phyloP scores from a whole-genome alignment of 2,797 vertebrate species.

The Myiothlypis chrysogaster region DNA sequence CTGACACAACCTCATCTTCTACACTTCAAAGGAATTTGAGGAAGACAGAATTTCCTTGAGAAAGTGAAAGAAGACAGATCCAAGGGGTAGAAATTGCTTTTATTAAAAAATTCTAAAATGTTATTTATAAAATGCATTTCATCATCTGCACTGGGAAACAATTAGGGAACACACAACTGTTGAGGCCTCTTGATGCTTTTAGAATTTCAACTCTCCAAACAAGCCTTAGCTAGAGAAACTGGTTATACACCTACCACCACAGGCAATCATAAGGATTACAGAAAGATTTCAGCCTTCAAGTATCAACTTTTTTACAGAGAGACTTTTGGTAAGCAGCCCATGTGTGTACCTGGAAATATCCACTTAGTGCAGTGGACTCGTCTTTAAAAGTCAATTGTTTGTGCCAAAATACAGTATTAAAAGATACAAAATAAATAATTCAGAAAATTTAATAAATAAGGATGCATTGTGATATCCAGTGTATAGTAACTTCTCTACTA shows the following conservation, averaged over 20 bases:
- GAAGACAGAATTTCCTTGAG: not conserved
- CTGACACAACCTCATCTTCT: not conserved
- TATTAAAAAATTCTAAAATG: conserved; percentile 56
- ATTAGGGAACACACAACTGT: not conserved
- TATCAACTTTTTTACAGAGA: not conserved
- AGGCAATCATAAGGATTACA: not conserved
- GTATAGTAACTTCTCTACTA: not conserved
- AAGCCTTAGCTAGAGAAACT: not conserved
- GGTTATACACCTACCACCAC: not conserved
- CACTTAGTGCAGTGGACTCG: not conserved
- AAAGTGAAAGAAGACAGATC: not conserved
- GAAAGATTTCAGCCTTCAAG: not conserved
- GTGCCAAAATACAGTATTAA: conserved; percentile 54
- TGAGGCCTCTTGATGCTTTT: not conserved
- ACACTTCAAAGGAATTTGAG: not conserved
- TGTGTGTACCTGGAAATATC: not conserved
- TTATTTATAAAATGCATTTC: conserved; percentile 43
- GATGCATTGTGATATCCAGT: not conserved
- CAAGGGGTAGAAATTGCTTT: conserved; percentile 22
- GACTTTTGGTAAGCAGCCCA: not conserved
- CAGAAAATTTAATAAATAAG: conserved; percentile 34
- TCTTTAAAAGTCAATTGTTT: not conserved
- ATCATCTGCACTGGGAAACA: not conserved
- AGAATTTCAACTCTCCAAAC: not conserved
- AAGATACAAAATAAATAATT: conserved; percentile 67